Percentiles rank a stretch among this genome's conserved stretches.
Evolutionary conservation across 2,797 vertebrate species (phyloP).

Genomic region (Calcarius lapponicus): DNA sequence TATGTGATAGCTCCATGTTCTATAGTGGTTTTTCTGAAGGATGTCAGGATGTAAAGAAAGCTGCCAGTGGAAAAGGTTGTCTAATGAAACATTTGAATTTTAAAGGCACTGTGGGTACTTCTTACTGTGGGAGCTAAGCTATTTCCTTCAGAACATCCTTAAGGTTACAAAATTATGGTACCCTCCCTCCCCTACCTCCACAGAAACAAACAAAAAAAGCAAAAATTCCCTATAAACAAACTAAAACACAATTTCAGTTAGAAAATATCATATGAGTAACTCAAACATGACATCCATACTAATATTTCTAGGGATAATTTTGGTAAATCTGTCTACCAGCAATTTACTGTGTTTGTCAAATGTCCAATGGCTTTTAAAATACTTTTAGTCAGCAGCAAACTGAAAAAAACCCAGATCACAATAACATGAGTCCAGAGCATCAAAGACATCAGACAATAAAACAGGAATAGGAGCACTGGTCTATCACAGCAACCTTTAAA

Average conservation of each 20-base stretch:
- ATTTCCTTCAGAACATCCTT: neutral
- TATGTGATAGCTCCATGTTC: neutral
- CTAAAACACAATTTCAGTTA: neutral
- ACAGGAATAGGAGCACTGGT: neutral
- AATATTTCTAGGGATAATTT: neutral
- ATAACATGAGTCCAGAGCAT: neutral
- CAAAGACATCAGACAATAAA: neutral
- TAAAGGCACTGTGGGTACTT: neutral
- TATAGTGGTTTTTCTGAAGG: neutral
- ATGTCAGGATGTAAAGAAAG: neutral
- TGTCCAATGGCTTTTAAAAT: neutral
- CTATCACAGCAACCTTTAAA: neutral
- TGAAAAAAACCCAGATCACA: neutral
- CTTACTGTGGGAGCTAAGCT: neutral
- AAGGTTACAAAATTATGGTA: neutral
- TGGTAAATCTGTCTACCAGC: neutral
- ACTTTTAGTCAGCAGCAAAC: neutral
- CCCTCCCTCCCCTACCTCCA: rapidly evolving
- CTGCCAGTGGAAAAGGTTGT: neutral
- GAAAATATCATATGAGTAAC: neutral
- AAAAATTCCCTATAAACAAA: neutral
- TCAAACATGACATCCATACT: neutral
- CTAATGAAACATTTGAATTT: neutral
- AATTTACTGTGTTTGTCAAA: neutral
- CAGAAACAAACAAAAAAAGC: neutral